Evolutionary conservation across 1,140 invertebrate species (phyloP), one percentile per base, ranked within the genome.

Genomic region (Cephus cinctus): DNA sequence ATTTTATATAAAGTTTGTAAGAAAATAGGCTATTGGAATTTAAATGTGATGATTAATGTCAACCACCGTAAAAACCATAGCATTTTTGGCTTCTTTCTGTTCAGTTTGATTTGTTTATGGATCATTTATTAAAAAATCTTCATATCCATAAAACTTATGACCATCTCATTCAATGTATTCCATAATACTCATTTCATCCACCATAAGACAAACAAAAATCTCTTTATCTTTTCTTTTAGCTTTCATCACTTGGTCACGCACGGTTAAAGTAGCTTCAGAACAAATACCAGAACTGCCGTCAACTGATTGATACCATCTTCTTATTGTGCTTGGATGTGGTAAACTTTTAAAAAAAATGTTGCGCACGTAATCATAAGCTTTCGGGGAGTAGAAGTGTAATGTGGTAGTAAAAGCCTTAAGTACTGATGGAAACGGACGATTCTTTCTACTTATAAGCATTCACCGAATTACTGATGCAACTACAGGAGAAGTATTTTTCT

Each of bases 1-100:
- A 30, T 30, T 11, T 4, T 30, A 30, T 30, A 30, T 30, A 12
- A 3, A 40, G 40, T 56, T 25, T 9, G 52, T 43, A 14, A 63
- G 53, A 54, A 64, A 60, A 56, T 66, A 65, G 4, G 55, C 57
- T 6, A 67, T 22, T 14, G 67, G 63, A 46, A 67, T 43, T 48
- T 65, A 63, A 53, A 54, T 67, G 20, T 18, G 14, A 6, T 19
- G 19, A 48, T 68, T 66, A n/a, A 66, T 9, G 11, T 30, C 41
- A 23, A 57, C 52, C 14, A 55, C 19, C 56, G 62, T 52, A n/a
- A 67, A 49, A 40, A 66, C 63, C 6, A 58, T 31, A 15, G 45
- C 61, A 20, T 63, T 47, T 54, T 52, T 63, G 3, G 66, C 66
- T 27, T 43, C 12, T 2, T 43, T 44, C 11, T 44, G 12, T 19